These are phyloP conservation scores for Terrapene triunguis DNA, from an alignment of 2,113 vertebrate genomes.

Conservation along the genomic window DNA sequence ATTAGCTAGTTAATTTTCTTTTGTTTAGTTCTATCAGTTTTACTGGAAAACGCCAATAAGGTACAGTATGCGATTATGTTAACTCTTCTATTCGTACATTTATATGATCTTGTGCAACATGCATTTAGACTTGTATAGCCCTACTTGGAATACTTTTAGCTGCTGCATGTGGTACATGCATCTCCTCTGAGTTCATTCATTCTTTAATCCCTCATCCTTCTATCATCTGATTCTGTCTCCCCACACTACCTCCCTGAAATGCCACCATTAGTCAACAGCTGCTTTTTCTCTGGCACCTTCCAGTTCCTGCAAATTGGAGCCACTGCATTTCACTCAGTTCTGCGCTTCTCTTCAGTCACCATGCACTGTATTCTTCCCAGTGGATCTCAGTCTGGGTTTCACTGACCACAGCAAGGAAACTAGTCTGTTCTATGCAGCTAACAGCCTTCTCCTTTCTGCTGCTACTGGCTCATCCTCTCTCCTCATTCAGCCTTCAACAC, in stretches of 20 bases:
- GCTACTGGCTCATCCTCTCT: not conserved
- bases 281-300: not conserved
- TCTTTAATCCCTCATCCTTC: not conserved
- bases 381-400: slow-evolving; percentile 10
- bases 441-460: not conserved
- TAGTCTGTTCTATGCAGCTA: not conserved
- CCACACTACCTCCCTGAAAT: not conserved
- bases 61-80: not conserved
- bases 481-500: not conserved
- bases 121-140: not conserved
- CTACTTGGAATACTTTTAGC: not conserved
- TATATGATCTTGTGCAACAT: not conserved
- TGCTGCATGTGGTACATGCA: not conserved
- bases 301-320: not conserved
- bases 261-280: not conserved
- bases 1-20: not conserved
- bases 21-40: not conserved
- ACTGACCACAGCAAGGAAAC: not conserved
- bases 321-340: not conserved
- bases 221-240: not conserved
- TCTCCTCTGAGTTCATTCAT: not conserved
- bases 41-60: not conserved
- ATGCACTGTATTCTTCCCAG: accelerated
- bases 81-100: not conserved
- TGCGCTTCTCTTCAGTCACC: not conserved